Base-by-base conservation (phyloP, 2,888 invertebrate species). In the Phlogophora meticulosa region DNA sequence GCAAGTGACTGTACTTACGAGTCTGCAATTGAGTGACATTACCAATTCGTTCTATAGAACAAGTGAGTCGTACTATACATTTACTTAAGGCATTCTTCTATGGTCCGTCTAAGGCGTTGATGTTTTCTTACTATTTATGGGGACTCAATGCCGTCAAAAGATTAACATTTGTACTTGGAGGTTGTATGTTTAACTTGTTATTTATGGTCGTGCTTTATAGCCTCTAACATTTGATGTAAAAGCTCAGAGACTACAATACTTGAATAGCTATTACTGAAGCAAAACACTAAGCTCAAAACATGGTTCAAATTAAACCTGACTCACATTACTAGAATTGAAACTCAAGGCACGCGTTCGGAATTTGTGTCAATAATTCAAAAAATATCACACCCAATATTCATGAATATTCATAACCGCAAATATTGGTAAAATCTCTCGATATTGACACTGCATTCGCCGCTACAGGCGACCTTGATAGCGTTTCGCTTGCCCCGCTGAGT, bases 401-500 rank as follows among this genome's bases (percentile, higher is more conserved):
- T 73, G 34, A 58, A 67, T 53, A 78, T 55, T 55, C 55, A 61
- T 55, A 63, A 73, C 76, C 68, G 28, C 71, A 68, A 78, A 72
- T 51, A 64, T 59, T 66, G 28, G 52, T 66, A 79, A 73, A 75
- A 77, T 75, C 57, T 70, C 65, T 73, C 68, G 58, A 43, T 80
- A 76, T 63, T 68, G 72, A 69, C 71, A 72, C 72, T 77, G 83
- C 84, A 80, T 82, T 85, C 76, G 63, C 72, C 72, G 60, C 63
- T 62, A 28, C 62, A 24, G 32, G 43, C 64, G 81, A 86, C 89
- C 89, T 89, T 89, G 85, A 82, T 78, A 72, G 75, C 80, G 82
- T 87, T 85, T 87, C 87, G 84, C 85, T 85, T 84, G 76, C 82
- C 82, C 66, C 76, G 85, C 85, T 84, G 82, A 76, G 83, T 87